Evolutionary conservation across 1,140 invertebrate species (phyloP).

Genomic region (Venturia canescens): DNA sequence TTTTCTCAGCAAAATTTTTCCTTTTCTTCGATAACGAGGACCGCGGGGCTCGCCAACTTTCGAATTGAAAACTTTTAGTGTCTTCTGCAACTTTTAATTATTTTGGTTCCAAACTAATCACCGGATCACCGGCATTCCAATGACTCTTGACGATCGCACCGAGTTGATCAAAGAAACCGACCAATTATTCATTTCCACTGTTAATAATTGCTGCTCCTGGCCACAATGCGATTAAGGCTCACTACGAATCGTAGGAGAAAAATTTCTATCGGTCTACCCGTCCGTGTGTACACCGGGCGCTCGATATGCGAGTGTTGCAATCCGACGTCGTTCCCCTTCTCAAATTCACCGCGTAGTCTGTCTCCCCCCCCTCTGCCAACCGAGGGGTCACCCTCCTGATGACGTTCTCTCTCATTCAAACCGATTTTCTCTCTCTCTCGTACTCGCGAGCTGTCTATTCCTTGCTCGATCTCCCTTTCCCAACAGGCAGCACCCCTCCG

Average conservation of each 20-base stretch:
- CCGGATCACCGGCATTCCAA: too few relatives aligned
- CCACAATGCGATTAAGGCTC: background rate
- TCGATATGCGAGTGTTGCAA: slow-evolving; percentile 20
- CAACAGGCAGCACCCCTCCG: slow-evolving; percentile 51
- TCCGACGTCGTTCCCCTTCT: slow-evolving; percentile 35
- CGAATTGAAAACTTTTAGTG: too few relatives aligned
- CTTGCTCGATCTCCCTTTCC: slow-evolving; percentile 50
- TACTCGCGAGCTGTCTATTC: slow-evolving; percentile 18
- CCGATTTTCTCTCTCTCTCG: slow-evolving; percentile 40
- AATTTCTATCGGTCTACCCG: background rate
- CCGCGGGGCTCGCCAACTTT: too few relatives aligned
- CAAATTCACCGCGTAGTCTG: slow-evolving; percentile 9
- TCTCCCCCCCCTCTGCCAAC: slow-evolving; percentile 8
- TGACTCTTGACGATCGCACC: too few relatives aligned
- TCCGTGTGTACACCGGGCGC: background rate
- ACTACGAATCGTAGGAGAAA: background rate
- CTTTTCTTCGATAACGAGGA: too few relatives aligned
- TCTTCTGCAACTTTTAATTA: too few relatives aligned
- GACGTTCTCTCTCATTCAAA: slow-evolving; percentile 52
- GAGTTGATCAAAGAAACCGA: too few relatives aligned
- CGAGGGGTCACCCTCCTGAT: slow-evolving; percentile 19
- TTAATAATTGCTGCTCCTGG: background rate
- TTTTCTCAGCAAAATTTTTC: background rate
- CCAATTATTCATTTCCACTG: background rate
- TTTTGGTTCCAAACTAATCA: too few relatives aligned